A percentile compares a stretch with the other conserved stretches of the same genome.
Evolutionary conservation across 2,888 invertebrate species (phyloP).

Genomic region (Drosophila algonquin): DNA sequence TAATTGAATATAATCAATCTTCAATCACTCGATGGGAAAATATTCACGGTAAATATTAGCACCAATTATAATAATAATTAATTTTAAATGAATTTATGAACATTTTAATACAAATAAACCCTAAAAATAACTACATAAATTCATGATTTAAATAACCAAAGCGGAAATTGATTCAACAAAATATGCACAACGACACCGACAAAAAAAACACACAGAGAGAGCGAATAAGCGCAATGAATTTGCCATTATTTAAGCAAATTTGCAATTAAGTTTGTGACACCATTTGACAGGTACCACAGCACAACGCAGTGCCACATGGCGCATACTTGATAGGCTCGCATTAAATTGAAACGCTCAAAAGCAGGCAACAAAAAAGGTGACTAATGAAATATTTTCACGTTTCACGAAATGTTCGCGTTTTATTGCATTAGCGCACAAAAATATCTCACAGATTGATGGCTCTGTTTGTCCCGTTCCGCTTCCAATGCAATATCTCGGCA

Average conservation of each 20-base stretch:
- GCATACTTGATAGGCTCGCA: conserved; percentile 17
- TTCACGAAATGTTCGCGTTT: neutral
- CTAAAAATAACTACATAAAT: neutral
- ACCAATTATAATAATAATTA: neutral
- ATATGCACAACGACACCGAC: too few species aligned
- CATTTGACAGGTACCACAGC: neutral
- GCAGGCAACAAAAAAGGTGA: conserved; percentile 11
- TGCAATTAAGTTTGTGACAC: conserved; percentile 8
- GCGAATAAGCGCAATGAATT: neutral
- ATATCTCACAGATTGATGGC: conserved; percentile 8
- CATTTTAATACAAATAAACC: neutral
- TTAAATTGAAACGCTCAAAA: conserved; percentile 25
- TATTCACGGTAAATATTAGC: neutral
- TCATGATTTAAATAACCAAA: neutral
- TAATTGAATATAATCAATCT: neutral
- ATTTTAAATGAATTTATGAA: neutral
- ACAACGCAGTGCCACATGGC: neutral
- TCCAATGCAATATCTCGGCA: neutral
- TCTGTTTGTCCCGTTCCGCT: neutral
- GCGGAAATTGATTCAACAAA: neutral
- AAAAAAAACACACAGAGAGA: neutral
- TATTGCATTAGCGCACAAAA: neutral
- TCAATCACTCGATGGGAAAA: neutral
- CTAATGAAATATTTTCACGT: neutral
- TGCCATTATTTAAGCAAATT: conserved; percentile 5